Base-by-base conservation (phyloP, 2,113 vertebrate species). In the Tragelaphus imberbis region DNA sequence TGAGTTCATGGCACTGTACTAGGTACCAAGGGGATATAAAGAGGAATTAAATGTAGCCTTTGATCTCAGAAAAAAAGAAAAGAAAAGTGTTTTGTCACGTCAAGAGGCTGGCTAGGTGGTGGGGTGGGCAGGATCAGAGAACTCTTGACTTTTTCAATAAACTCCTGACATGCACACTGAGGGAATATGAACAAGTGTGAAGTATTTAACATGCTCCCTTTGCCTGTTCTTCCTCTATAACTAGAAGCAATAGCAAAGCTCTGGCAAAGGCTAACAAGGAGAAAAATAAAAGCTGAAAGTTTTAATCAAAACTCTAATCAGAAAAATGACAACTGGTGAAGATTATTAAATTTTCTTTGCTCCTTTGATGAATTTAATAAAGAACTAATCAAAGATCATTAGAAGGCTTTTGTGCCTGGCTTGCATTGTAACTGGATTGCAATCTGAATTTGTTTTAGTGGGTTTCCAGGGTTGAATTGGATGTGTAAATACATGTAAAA, bases 301-400 rank as follows among this genome's bases (percentile, higher is more conserved):
- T 99, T 98, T 99, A 99, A 99, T 99, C 99, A 99, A 99, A 99
- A 98, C 99, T 99, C 98, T 99, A 99, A 99, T 99, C 99, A 99
- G 99, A 99, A 99, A 99, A 99, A 99, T 98, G 99, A 99, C 99
- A 99, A 99, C 99, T 99, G 98, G 99, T 98, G 99, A 99, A 99
- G 99, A 99, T 99, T 99, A 99, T 99, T 99, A 99, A 99, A 99
- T 99, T 99, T 99, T 99, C 99, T 99, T 99, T 99, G 99, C 99
- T 99, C 98, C 98, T 99, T 99, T 99, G 99, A 99, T 99, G 99
- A 99, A 99, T 99, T 99, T 99, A 99, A 99, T 99, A 99, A 99
- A 99, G 99, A 99, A 99, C 99, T 99, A 99, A 99, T 99, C 99
- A 99, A 99, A 99, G 99, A 99, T 99, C 99, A 99, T 99, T 99